Conservation (phyloP, 1,140 invertebrate genomes). For the Aradophagus sp. region DNA sequence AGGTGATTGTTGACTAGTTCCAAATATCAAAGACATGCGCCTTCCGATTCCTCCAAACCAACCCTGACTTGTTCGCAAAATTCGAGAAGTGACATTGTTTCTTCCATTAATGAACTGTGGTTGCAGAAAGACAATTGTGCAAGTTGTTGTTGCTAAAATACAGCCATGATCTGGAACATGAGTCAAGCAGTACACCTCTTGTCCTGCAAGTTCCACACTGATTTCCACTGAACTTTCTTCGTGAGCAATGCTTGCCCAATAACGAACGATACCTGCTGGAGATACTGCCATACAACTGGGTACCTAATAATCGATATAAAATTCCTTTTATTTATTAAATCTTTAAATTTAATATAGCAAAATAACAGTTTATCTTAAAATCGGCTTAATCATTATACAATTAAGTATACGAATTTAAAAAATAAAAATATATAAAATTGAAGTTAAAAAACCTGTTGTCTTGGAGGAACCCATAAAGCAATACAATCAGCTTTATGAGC, state of each 20-base stretch:
- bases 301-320: conserved; percentile 17
- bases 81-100: conserved; percentile 81
- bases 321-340: too few species aligned
- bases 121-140: conserved; percentile 87
- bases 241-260: conserved; percentile 92
- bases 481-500: conserved; percentile 93
- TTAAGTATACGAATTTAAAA: too few species aligned
- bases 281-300: conserved; percentile 94
- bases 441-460: conserved; percentile 76
- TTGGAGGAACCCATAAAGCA: conserved; percentile 82
- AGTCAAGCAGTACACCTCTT: conserved; percentile 87
- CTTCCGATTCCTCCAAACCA: conserved; percentile 92
- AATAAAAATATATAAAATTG: conserved; percentile 2
- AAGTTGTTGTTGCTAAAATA: conserved; percentile 92
- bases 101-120: conserved; percentile 78
- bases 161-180: conserved; percentile 83
- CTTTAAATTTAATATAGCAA: too few species aligned
- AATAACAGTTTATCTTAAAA: too few species aligned
- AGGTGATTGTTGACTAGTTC: conserved; percentile 81
- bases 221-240: conserved; percentile 90
- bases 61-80: conserved; percentile 85
- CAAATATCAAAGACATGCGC: conserved; percentile 91
- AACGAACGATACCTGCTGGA: conserved; percentile 92
- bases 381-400: too few species aligned
- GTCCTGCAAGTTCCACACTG: conserved; percentile 84